Base-by-base conservation (phyloP, 2,888 invertebrate genomes). In the Patella depressa region DNA sequence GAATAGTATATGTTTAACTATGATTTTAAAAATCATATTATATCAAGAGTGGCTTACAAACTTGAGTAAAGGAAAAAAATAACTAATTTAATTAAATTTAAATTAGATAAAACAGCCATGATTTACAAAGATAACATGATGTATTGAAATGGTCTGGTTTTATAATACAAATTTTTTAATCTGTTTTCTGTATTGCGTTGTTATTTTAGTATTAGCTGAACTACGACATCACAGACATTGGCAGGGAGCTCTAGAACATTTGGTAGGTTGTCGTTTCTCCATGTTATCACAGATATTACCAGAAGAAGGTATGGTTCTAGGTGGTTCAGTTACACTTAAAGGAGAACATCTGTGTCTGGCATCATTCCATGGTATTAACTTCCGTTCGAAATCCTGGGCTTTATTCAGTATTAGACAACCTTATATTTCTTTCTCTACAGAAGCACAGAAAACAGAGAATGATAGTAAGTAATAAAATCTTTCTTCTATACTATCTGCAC, bases 291-390 rank as follows among this genome's bases (percentile, higher is more conserved):
- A 90, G 34, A 85, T 90, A 7, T 85, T 93, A 57, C 93, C 93
- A 3, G 87, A 88, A 71, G 89, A 92, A 91, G 96, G 97, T n/a
- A 90, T 81, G 95, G 96, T 45, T 95, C 96, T 72, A 95, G 98
- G 94, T 95, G 98, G 92, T 92, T 97, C 83, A 95, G 96, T 92
- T 96, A 90, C 90, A 73, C 89, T 93, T 76, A 88, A 90, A 80
- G 93, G 93, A 65, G 95, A 95, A 81, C 97, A 98, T 92, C 96
- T 98, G 78, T 97, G 98, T 9, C 93, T 98, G 83, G 98, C 98
- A 4, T 98, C 98, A 92, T 98, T 98, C 93, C 98, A 98, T 92
- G 98, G 98, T 57, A 96, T 97, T 90, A 98, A 98, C 92, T 97
- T 98, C 92, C 97, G 97, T 87, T 95, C 97, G 77, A 98, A 98